Percentiles rank a stretch among this genome's conserved stretches.
Evolutionary conservation across 2,113 vertebrate species (phyloP).

Genomic region (Prolemur simus): DNA sequence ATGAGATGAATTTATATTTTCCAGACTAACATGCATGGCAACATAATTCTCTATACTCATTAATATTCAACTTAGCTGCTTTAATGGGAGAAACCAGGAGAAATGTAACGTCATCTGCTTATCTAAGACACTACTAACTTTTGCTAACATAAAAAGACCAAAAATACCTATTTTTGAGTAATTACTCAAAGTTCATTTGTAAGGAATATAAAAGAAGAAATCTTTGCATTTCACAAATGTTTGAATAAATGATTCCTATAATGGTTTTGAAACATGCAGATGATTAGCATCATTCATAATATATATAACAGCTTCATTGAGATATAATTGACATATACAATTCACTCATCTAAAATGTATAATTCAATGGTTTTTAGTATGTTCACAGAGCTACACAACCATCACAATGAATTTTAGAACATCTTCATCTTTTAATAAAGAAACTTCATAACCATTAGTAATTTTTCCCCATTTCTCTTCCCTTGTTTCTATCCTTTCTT

Average conservation of each 20-base stretch:
- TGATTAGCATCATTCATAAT: neutral
- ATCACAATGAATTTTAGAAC: neutral
- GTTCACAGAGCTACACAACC: neutral
- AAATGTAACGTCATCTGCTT: conserved; percentile 84
- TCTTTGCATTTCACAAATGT: neutral
- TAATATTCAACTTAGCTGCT: conserved; percentile 82
- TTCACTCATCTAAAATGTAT: neutral
- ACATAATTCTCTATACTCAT: conserved; percentile 84
- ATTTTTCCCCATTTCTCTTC: neutral
- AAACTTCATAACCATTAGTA: neutral
- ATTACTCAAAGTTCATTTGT: neutral
- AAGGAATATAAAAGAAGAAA: neutral
- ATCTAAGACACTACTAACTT: conserved; percentile 79
- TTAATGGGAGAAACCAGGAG: conserved; percentile 81
- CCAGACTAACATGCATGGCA: conserved; percentile 85
- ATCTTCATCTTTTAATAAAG: neutral
- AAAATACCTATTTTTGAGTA: neutral
- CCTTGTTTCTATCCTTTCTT: neutral
- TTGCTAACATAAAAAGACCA: conserved; percentile 67
- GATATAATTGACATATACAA: neutral
- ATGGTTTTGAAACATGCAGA: neutral
- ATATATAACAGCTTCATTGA: neutral
- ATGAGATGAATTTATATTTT: conserved; percentile 86
- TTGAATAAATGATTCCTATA: neutral
- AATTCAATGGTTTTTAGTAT: neutral